Evolutionary conservation across 2,797 vertebrate genomes (phyloP).

Genomic region (Pteronotus mesoamericanus): DNA sequence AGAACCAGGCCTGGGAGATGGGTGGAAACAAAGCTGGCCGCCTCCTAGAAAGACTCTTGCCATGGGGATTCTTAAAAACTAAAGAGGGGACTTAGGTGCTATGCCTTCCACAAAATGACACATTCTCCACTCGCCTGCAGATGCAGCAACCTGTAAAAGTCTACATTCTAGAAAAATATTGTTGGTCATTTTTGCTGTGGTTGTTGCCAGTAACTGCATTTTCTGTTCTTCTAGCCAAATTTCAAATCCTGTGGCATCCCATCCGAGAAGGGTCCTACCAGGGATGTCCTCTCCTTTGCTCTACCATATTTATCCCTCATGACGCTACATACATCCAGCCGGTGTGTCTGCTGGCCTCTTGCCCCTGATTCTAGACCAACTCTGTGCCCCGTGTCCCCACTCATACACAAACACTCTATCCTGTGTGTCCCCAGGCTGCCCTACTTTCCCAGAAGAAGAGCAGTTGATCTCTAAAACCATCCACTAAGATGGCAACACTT

Average conservation of each 20-base stretch:
- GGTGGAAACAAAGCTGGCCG: background rate
- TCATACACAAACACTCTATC: background rate
- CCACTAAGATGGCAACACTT: background rate
- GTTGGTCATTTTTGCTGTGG: background rate
- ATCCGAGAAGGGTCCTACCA: background rate
- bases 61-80: background rate
- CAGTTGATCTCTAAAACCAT: background rate
- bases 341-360: background rate
- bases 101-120: background rate
- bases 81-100: background rate
- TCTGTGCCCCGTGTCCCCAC: too few species aligned
- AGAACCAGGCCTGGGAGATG: background rate
- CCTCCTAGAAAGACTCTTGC: background rate
- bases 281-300: background rate
- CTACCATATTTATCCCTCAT: background rate
- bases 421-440: background rate
- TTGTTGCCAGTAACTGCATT: background rate
- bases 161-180: background rate
- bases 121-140: background rate
- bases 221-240: background rate
- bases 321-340: background rate
- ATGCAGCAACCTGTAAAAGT: background rate
- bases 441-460: background rate
- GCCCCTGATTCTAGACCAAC: background rate
- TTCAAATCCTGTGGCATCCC: background rate